Evolutionary conservation across 2,797 vertebrate species (phyloP).

Genomic region (Anguilla obscura): DNA sequence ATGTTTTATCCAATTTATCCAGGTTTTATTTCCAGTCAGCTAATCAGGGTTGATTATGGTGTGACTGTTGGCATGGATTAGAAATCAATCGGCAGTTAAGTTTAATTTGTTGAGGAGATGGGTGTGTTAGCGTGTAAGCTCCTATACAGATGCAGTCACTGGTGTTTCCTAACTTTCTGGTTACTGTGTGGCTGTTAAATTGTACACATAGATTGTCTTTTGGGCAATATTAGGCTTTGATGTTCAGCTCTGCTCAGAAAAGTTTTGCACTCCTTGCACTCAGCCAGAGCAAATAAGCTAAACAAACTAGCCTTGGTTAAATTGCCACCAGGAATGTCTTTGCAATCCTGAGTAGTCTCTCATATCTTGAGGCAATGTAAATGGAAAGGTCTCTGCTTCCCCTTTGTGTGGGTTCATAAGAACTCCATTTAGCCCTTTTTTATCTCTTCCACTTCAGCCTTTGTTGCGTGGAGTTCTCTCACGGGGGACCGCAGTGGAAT

Average conservation of each 20-base stretch:
- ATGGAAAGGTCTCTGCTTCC: not conserved
- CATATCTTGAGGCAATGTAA: not conserved
- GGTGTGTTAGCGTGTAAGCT: no score
- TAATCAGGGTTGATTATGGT: no score
- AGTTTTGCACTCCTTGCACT: not conserved
- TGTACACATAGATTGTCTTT: not conserved
- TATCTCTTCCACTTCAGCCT: not conserved
- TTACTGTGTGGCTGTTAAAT: not conserved
- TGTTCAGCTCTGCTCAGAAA: not conserved
- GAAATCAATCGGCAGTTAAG: no score
- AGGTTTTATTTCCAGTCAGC: no score
- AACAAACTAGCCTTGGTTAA: not conserved
- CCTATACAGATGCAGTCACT: no score
- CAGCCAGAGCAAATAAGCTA: not conserved
- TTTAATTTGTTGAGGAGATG: no score
- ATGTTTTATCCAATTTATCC: no score
- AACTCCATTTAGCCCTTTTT: not conserved
- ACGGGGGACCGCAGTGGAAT: not conserved
- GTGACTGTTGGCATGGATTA: no score
- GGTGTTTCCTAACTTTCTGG: no score
- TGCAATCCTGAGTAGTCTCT: not conserved
- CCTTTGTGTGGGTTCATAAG: not conserved
- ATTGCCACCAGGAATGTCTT: not conserved
- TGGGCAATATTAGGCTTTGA: not conserved
- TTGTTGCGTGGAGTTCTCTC: not conserved